Evolutionary conservation across 2,797 vertebrate species (phyloP), one percentile per base, ranked within the genome.

Genomic region (Phataginus tetradactyla): DNA sequence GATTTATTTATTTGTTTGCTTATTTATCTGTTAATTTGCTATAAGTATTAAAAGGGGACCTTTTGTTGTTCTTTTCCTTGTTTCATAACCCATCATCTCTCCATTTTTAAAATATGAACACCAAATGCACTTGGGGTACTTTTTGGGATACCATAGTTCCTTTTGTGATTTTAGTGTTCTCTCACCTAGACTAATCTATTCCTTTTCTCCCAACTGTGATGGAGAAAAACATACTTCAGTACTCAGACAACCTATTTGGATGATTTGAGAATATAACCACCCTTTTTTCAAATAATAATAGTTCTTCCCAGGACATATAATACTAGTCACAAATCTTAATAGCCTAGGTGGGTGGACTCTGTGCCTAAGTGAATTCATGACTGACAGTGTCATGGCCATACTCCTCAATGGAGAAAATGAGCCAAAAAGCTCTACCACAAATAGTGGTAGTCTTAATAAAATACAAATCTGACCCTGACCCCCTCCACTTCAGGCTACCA

Each of bases 161-260:
- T 86, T 84, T 80, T 23, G 69, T 23, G 27, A 5, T 49, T 75
- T 86, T 39, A 77, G 14, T 4, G 5, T 80, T 86, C 37, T 91
- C 61, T 34, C 29, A 17, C 0, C 23, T 79, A 86, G 20, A 42
- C 21, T 66, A 15, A 90, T 84, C 15, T 85, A 57, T 72, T 94
- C 45, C 25, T 51, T 88, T 80, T 34, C 15, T 85, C 17, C 10
- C 39, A 69, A 20, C 13, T 39, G 18, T 90, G 45, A 69, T 32
- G 5, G 21, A 90, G 39, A 93, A 90, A 91, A 74, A 79, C 29
- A 85, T 51, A 17, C 37, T 89, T 90, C n/a, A 90, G 32, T 72
- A 74, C 49, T 74, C 74, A 87, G 14, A 39, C 8, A 57, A 68
- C 3, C 0, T 37, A n/a, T 32, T 42, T 88, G 27, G 10, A 68